Conservation (phyloP, 1,140 invertebrate genomes). For the Paraescarpia echinospica region DNA sequence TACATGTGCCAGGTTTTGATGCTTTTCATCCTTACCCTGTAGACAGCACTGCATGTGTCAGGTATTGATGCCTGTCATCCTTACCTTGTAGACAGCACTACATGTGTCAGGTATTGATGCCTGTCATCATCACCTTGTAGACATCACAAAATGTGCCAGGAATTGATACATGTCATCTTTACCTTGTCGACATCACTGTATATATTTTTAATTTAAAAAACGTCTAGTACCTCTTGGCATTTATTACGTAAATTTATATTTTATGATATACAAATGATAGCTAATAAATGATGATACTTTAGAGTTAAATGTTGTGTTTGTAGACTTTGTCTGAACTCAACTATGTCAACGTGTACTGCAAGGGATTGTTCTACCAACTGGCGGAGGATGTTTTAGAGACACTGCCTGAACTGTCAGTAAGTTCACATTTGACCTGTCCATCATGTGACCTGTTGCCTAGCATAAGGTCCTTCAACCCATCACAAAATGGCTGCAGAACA, state of each 20-base stretch:
- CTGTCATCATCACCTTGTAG: background rate
- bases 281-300: background rate
- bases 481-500: too few species aligned
- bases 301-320: background rate
- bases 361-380: slow-evolving; percentile 14
- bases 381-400: slow-evolving; percentile 13
- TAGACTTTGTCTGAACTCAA: slow-evolving; percentile 21
- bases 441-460: too few species aligned
- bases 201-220: background rate
- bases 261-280: background rate
- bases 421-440: background rate
- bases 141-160: background rate
- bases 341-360: slow-evolving; percentile 21
- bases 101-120: background rate
- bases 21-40: background rate
- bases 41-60: background rate
- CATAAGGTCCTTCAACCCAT: too few species aligned
- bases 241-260: background rate
- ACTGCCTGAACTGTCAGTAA: background rate
- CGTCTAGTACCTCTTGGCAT: background rate
- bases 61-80: background rate
- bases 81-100: background rate
- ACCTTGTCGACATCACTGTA: background rate
- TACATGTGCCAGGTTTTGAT: background rate
- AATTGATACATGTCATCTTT: background rate